These are phyloP conservation scores for Argyrosomus japonicus DNA, from an alignment of 2,113 vertebrate species.

Conservation along the genomic window DNA sequence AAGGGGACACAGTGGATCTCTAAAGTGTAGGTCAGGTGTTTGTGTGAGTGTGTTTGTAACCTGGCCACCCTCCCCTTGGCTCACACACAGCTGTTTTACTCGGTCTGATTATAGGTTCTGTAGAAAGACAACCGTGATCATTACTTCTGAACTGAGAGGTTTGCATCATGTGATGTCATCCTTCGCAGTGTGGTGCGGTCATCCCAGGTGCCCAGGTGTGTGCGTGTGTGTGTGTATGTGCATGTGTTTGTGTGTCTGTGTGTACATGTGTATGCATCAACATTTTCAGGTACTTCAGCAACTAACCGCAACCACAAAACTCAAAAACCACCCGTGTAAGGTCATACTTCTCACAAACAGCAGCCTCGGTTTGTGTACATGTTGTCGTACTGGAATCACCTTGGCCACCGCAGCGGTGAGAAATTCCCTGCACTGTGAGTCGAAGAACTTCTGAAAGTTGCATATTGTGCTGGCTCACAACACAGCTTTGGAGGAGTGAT, in stretches of 20 bases:
- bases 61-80: conserved; percentile 51
- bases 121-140: conserved; percentile 37
- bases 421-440: conserved; percentile 57
- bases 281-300: conserved; percentile 41
- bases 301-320: conserved; percentile 48
- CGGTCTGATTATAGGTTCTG: conserved; percentile 63
- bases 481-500: conserved; percentile 48
- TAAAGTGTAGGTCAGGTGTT: conserved; percentile 62
- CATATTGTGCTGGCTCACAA: conserved; percentile 61
- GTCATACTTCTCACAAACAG: conserved; percentile 48
- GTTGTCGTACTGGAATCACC: conserved; percentile 52
- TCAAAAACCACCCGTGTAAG: conserved; percentile 23
- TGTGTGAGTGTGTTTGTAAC: conserved; percentile 43
- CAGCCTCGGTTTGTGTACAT: conserved; percentile 13
- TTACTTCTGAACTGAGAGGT: conserved; percentile 50
- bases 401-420: conserved; percentile 26
- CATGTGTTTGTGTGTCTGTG: background rate
- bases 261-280: conserved; percentile 16
- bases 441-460: conserved; percentile 51
- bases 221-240: background rate
- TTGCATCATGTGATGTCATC: conserved; percentile 66
- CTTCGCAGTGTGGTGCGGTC: conserved; percentile 37
- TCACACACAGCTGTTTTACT: conserved; percentile 73
- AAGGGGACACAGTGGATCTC: conserved; percentile 34
- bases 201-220: conserved; percentile 59